Evolutionary conservation across 2,888 invertebrate genomes (phyloP).

Genomic region (Cinara cedri): DNA sequence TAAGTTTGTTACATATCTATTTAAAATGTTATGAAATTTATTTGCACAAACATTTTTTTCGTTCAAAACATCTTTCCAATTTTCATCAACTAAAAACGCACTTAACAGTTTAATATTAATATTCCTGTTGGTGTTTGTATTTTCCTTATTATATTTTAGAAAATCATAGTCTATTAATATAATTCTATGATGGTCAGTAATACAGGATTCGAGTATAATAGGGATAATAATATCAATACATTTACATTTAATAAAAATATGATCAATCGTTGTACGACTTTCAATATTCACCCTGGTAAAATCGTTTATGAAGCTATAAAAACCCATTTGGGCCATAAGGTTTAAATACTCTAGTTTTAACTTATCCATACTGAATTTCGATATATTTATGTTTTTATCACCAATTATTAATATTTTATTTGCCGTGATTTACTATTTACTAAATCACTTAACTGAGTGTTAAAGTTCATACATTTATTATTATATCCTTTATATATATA

Average conservation of each 20-base stretch:
- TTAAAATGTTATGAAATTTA: conserved; percentile 1
- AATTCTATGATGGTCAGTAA: neutral
- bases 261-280: neutral
- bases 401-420: conserved; percentile 1
- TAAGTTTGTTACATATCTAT: neutral
- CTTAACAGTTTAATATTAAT: neutral
- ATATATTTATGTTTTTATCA: neutral
- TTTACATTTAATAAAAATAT: neutral
- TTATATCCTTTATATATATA: too few species aligned
- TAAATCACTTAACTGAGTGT: neutral
- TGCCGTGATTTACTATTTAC: neutral
- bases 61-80: too few species aligned
- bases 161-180: neutral
- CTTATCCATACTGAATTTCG: too few species aligned
- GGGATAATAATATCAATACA: neutral
- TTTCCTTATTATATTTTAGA: neutral
- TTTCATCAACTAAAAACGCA: too few species aligned
- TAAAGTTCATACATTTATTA: neutral
- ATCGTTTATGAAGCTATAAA: too few species aligned
- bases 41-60: neutral
- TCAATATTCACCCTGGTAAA: too few species aligned
- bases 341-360: too few species aligned
- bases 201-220: neutral
- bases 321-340: too few species aligned
- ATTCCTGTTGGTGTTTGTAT: neutral